Evolutionary conservation across 30 jellyfish, hydroid and myxozoan species (phyloP).

Genomic region (Rhopilema esculentum): DNA sequence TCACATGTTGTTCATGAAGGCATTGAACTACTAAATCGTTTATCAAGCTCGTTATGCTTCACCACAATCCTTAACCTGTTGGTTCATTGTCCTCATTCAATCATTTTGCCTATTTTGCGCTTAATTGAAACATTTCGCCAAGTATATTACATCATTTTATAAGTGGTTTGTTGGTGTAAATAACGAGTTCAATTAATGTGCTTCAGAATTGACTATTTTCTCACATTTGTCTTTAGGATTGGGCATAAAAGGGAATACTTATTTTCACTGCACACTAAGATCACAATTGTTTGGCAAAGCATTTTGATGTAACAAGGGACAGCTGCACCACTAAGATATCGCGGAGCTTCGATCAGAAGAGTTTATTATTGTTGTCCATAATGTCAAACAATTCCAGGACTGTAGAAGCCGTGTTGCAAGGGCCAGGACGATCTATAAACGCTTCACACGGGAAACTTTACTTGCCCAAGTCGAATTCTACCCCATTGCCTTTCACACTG

Average conservation of each 20-base stretch:
- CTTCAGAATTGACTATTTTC: not conserved
- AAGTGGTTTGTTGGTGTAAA: not conserved
- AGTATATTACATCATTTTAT: not conserved
- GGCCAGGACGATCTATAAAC: not conserved
- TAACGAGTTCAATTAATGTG: not conserved
- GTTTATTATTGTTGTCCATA: too few species aligned
- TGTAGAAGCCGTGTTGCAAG: not conserved
- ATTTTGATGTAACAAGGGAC: too few species aligned
- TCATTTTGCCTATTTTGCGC: not conserved
- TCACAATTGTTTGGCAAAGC: not conserved
- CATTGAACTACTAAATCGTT: too few species aligned
- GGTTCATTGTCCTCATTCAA: too few species aligned
- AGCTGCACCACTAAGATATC: too few species aligned
- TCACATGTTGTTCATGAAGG: too few species aligned
- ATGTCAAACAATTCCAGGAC: not conserved
- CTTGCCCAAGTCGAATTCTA: constrained; percentile 35
- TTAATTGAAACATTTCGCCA: not conserved
- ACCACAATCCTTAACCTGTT: too few species aligned
- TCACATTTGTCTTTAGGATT: not conserved
- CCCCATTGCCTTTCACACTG: constrained; percentile 46
- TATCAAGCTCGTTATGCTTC: too few species aligned
- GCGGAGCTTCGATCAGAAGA: too few species aligned
- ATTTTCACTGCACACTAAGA: not conserved
- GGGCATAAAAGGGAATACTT: not conserved
- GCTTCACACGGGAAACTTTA: constrained; percentile 12